phyloP scores from a whole-genome alignment of 2,888 invertebrate species.

The Nephrocerus scutellatus region DNA sequence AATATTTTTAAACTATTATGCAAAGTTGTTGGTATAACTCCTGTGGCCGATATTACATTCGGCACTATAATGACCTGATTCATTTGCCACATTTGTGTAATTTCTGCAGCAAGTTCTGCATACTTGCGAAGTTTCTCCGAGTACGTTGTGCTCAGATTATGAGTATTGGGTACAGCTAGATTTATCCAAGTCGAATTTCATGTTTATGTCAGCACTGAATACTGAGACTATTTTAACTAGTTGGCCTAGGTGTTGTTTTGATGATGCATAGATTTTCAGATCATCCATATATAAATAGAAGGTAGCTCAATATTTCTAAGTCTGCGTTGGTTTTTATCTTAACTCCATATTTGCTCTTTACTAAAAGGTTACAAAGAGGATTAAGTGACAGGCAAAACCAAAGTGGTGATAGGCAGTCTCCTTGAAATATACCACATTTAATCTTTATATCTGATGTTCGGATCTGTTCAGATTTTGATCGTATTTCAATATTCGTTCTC shows the following conservation, averaged over 20 bases:
- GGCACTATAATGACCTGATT: slow-evolving; percentile 7
- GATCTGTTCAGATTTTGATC: neutral
- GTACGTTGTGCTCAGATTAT: slow-evolving; percentile 8
- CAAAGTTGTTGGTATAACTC: slow-evolving; percentile 5
- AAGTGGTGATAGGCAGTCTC: slow-evolving; percentile 11
- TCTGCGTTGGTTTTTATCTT: slow-evolving; percentile 1
- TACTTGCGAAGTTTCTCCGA: slow-evolving; percentile 8
- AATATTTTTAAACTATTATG: neutral
- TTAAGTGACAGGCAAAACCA: slow-evolving; percentile 13
- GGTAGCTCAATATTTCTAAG: slow-evolving; percentile 5
- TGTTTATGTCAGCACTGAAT: slow-evolving; percentile 14
- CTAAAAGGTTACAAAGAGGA: slow-evolving; percentile 15
- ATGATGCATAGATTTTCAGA: slow-evolving; percentile 12
- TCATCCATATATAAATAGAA: slow-evolving; percentile 17
- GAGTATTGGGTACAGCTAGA: slow-evolving; percentile 10
- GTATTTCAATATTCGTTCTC: slow-evolving; percentile 7
- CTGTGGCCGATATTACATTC: slow-evolving; percentile 7
- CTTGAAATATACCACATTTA: slow-evolving; percentile 15
- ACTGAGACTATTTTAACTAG: slow-evolving; percentile 8
- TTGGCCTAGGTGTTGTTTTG: slow-evolving; percentile 4
- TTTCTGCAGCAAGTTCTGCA: slow-evolving; percentile 7
- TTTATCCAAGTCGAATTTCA: slow-evolving; percentile 15
- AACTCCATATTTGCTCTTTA: slow-evolving; percentile 7
- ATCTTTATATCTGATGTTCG: slow-evolving; percentile 12
- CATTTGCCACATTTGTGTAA: slow-evolving; percentile 7